Conservation (phyloP, 2,113 vertebrate genomes). For the Phasianus colchicus region DNA sequence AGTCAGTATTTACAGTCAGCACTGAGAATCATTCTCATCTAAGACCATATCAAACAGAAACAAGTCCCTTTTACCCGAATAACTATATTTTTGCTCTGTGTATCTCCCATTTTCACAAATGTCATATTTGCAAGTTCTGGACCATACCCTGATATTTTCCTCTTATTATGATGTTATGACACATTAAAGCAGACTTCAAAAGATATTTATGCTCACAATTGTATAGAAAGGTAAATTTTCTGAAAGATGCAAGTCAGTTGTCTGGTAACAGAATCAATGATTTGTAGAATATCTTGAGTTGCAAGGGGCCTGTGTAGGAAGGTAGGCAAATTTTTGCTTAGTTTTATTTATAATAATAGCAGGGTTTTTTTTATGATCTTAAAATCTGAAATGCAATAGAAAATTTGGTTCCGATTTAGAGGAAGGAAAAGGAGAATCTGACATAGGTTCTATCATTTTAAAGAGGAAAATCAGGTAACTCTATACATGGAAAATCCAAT, state of each 20-base stretch:
- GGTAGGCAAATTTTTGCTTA: background rate
- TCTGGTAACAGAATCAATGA: background rate
- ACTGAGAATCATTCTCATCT: background rate
- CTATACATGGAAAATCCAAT: background rate
- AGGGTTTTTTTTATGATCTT: background rate
- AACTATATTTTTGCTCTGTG: background rate
- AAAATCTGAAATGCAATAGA: background rate
- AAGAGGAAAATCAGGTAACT: background rate
- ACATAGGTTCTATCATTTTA: background rate
- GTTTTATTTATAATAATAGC: background rate
- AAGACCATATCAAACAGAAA: background rate
- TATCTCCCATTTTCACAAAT: background rate
- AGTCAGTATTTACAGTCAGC: background rate
- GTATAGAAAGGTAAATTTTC: background rate
- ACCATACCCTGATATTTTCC: background rate
- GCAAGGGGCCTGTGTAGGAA: background rate
- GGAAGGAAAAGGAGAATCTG: background rate
- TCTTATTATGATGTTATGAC: background rate
- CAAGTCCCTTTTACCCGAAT: background rate
- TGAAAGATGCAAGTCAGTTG: background rate
- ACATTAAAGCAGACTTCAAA: background rate
- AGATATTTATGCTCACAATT: background rate
- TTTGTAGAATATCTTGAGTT: too few relatives aligned
- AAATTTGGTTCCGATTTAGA: background rate
- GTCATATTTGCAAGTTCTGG: background rate